A percentile compares a stretch with the other conserved stretches of the same genome.
Conservation (phyloP, 2,797 vertebrate species). For the Balearica regulorum region DNA sequence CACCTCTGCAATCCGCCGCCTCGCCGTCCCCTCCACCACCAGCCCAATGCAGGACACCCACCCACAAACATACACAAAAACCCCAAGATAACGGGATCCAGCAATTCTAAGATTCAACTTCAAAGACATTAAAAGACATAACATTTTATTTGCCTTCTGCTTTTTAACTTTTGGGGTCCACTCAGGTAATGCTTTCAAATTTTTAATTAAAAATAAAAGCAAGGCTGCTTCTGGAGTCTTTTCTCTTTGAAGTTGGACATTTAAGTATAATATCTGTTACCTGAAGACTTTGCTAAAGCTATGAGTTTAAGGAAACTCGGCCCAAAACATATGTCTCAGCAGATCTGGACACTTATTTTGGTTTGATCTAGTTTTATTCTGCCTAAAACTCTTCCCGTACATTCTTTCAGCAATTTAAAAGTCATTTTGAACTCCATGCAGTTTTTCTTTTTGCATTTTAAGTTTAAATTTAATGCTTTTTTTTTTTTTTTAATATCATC, state of each 20-base stretch:
- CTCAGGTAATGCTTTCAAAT: conserved; percentile 24
- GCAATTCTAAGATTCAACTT: background rate
- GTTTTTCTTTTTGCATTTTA: conserved; percentile 23
- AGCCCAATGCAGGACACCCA: background rate
- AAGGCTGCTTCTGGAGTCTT: conserved; percentile 5
- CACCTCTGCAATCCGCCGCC: background rate
- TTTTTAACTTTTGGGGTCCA: conserved; percentile 41
- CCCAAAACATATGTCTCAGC: conserved; percentile 29
- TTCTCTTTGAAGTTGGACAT: conserved; percentile 50
- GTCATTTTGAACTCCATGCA: background rate
- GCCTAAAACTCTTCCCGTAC: background rate
- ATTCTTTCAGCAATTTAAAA: conserved; percentile 23
- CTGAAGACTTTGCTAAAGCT: conserved; percentile 18
- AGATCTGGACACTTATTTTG: conserved; percentile 13
- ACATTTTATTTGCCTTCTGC: conserved; percentile 49
- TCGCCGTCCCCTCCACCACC: background rate
- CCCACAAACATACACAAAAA: background rate
- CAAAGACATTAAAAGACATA: conserved; percentile 31
- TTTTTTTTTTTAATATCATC: background rate
- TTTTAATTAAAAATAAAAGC: conserved; percentile 63
- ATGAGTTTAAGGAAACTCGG: background rate
- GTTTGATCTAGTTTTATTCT: conserved; percentile 29
- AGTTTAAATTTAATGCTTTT: background rate
- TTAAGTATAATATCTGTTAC: conserved; percentile 46
- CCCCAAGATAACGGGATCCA: background rate